These are phyloP conservation scores for Masnerella sp. DNA, from an alignment of 2,888 invertebrate genomes.

Conservation along the genomic window DNA sequence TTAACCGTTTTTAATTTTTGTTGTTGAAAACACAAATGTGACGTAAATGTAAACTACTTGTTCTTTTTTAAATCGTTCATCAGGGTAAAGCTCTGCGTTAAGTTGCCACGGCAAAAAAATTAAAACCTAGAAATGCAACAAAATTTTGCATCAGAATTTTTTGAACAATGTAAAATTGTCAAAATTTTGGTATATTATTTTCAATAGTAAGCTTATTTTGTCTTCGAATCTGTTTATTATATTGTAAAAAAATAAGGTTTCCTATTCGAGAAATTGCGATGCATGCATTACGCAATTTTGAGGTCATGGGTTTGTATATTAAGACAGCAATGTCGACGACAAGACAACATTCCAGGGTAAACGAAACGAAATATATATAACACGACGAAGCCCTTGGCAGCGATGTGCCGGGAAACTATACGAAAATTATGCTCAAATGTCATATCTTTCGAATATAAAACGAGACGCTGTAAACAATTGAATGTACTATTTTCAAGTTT, in stretches of 20 bases:
- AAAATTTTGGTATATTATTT: too few species aligned
- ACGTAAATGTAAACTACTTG: too few species aligned
- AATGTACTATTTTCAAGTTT: conserved; percentile 38
- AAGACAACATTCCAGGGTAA: conserved; percentile 54
- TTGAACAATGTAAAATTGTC: too few species aligned
- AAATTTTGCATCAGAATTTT: too few species aligned
- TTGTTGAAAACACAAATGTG: too few species aligned
- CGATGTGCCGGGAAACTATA: conserved; percentile 29
- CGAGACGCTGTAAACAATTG: conserved; percentile 31
- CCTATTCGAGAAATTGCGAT: conserved; percentile 21
- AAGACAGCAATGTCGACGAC: conserved; percentile 41
- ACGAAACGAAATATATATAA: conserved; percentile 48
- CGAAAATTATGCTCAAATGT: conserved; percentile 51
- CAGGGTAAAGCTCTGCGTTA: too few species aligned
- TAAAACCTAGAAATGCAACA: too few species aligned
- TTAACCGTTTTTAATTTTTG: too few species aligned
- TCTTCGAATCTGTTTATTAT: conserved; percentile 16
- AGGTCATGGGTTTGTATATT: conserved; percentile 46
- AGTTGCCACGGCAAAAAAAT: too few species aligned
- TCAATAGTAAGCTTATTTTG: too few species aligned
- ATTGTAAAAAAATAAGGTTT: background rate
- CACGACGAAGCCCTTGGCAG: conserved; percentile 33
- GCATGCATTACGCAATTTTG: conserved; percentile 36
- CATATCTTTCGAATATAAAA: conserved; percentile 49
- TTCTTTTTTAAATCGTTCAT: too few species aligned